Conservation (phyloP, 1,140 invertebrate species). For the Thereuonema tuberculata region DNA sequence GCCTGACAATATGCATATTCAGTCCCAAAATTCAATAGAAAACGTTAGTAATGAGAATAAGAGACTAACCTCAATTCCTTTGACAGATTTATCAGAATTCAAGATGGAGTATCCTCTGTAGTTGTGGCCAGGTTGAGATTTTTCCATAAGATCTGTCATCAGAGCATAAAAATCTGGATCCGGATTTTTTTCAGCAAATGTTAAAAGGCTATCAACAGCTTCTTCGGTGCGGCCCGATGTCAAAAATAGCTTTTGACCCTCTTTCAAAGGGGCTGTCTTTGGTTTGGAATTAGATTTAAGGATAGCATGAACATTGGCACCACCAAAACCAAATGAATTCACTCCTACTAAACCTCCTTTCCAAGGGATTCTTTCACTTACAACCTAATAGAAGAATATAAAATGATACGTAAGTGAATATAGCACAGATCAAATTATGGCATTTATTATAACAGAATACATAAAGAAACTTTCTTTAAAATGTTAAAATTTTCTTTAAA, state of each 20-base stretch:
- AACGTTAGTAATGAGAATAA: too few species aligned
- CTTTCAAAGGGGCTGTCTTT: constrained; percentile 34
- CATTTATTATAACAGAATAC: too few species aligned
- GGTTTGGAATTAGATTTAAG: constrained; percentile 61
- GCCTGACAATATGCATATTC: too few species aligned
- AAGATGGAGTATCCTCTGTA: constrained; percentile 64
- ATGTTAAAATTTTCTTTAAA: background rate
- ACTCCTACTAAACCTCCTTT: constrained; percentile 70
- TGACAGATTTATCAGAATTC: constrained; percentile 32
- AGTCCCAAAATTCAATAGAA: too few species aligned
- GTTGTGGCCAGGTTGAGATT: constrained; percentile 50
- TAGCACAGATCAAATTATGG: too few species aligned
- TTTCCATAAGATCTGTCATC: constrained; percentile 54
- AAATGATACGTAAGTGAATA: background rate
- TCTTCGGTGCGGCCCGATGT: constrained; percentile 74
- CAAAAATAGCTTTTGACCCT: constrained; percentile 43
- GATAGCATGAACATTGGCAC: constrained; percentile 85
- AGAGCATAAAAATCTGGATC: constrained; percentile 65
- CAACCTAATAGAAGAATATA: constrained; percentile 40
- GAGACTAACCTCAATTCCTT: constrained; percentile 29
- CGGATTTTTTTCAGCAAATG: constrained; percentile 33
- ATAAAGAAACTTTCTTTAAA: background rate
- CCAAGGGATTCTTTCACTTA: constrained; percentile 61
- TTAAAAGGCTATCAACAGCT: constrained; percentile 51
- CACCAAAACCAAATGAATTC: constrained; percentile 96